Base-by-base conservation (phyloP, 2,888 invertebrate genomes). In the Eilema depressum region DNA sequence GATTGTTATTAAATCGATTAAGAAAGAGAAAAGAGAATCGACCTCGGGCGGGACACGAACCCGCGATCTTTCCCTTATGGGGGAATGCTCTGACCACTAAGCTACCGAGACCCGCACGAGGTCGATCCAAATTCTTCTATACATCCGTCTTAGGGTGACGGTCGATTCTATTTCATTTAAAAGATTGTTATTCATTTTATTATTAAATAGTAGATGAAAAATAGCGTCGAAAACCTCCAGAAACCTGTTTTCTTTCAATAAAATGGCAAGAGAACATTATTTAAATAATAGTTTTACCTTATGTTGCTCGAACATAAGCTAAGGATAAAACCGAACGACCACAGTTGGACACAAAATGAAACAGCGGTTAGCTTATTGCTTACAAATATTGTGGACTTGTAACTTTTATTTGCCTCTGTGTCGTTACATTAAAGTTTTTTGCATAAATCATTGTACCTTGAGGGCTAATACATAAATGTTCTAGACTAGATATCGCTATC, bases 231-330 rank as follows among this genome's bases (percentile, higher is more conserved):
- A 41, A 17, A 41, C 41, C 41, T 3, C 41, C 4, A 41, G 17
- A 41, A 12, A 37, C 37, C 14, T 26, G 57, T 41, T 20, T 47
- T 1, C 17, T 56, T 56, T 67, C 60, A 71, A 62, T 25, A 47
- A 66, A 33, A 59, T 59, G 17, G 26, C 53, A 63, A 26, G 66
- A 37, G 30, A 57, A 37, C 66, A 71, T 69, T 65, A 33, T 61
- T 33, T 30, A 70, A 69, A 70, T 66, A 69, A 41, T 68, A 75
- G 65, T 62, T 79, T 53, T 53, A 75, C 75, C 71, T 71, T 79
- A 79, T 80, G 82, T 82, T 77, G 70, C 66, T 77, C 82, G 79
- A 75, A 72, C 66, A 60, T 74, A 79, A 82, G 69, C 80, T 66
- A 61, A 60, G 70, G 77, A 79, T 75, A 79, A 70, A 69, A 74